Evolutionary conservation across 2,113 vertebrate species (phyloP), one percentile per base, ranked within the genome.

Genomic region (Noturus placidus): DNA sequence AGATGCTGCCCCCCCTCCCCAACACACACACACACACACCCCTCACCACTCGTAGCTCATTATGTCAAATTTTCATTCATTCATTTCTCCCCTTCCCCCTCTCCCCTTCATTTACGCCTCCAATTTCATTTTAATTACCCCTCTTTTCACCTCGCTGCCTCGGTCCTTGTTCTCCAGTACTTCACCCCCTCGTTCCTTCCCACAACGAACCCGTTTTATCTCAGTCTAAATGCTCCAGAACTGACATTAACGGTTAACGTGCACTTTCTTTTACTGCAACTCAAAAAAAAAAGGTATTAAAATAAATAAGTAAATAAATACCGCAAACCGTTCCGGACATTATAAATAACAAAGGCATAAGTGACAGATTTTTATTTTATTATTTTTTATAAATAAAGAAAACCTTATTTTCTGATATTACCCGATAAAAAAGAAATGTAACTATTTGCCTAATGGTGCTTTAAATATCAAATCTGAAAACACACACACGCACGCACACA

Each of bases 31-130:
- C 83, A 42, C 30, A 42, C 54, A 61, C 52, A 61, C 76, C 88
- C 83, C 4, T 10, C 63, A 91, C 91, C 89, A 92, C 92, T 93
- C 93, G 80, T 89, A 89, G 91, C 91, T 95, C 94, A 95, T 95
- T 94, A 94, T 93, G 91, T 94, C 93, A 94, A 95, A 95, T 94
- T 94, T 94, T 94, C 92, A 94, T 94, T 94, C 92, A 93, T 89
- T 87, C 81, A 70, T 65, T 85, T 84, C 85, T 88, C 85, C 80
- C 83, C 78, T 89, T 89, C 87, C 89, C 84, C 46, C 59, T 22
- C 38, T 81, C 86, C 33, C 42, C 46, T 86, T 89, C 88, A 90
- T 90, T 91, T 89, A 89, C 91, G 92, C 91, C 90, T 91, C 91
- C 92, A 93, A 93, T 94, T 93, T 90, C 91, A 92, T 89, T 91